These are phyloP conservation scores for Callospermophilus lateralis DNA, from an alignment of 2,113 vertebrate genomes.

Conservation along the genomic window DNA sequence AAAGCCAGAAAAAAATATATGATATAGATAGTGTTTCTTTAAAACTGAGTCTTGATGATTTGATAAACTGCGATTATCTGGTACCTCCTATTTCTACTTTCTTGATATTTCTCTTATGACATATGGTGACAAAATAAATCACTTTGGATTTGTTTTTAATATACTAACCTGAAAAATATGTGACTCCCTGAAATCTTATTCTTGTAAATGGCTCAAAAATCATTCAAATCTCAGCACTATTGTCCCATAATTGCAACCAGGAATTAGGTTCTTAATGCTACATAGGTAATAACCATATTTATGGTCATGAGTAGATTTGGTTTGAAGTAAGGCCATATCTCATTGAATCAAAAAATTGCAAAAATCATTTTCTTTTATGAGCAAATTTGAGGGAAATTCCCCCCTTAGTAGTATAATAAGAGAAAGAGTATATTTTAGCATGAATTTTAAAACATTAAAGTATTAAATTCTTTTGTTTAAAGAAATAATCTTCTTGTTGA, in stretches of 20 bases:
- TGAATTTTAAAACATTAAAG: background rate
- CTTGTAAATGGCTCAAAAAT: background rate
- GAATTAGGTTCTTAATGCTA: background rate
- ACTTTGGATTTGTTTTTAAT: background rate
- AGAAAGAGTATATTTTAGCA: background rate
- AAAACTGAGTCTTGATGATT: background rate
- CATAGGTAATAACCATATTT: background rate
- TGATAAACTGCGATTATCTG: background rate
- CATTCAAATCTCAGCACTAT: background rate
- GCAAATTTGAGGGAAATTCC: background rate
- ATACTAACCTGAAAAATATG: background rate
- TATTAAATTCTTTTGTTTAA: background rate
- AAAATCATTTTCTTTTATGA: conserved; percentile 18
- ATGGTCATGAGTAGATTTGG: background rate
- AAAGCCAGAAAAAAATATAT: background rate
- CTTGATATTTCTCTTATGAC: background rate
- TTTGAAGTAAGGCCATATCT: background rate
- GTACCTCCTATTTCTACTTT: background rate
- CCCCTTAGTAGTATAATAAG: background rate
- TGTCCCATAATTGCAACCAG: background rate
- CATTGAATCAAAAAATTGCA: background rate
- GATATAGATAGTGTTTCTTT: background rate
- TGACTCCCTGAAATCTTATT: background rate
- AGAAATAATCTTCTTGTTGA: background rate
- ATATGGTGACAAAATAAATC: background rate